Evolutionary conservation across 2,113 vertebrate genomes (phyloP).

Genomic region (Neogobius melanostomus): DNA sequence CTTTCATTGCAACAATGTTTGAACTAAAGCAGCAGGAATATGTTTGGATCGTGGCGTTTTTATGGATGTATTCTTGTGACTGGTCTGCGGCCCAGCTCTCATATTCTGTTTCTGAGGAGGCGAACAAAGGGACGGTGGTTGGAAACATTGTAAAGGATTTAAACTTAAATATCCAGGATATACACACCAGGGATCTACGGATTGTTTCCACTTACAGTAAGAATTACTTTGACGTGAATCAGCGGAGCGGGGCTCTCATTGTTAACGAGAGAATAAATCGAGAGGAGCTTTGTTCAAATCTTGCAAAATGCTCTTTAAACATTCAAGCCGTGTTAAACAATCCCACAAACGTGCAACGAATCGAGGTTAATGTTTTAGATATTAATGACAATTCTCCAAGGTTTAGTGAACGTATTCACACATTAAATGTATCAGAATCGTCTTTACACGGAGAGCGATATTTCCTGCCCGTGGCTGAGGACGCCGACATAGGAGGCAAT

Average conservation of each 20-base stretch:
- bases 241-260: constrained; percentile 57
- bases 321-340: constrained; percentile 56
- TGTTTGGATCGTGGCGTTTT: background rate
- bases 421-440: constrained; percentile 47
- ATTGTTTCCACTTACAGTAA: constrained; percentile 57
- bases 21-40: background rate
- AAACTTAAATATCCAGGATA: constrained; percentile 49
- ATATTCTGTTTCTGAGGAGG: constrained; percentile 68
- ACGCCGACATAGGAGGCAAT: constrained; percentile 50
- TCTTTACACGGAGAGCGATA: constrained; percentile 28
- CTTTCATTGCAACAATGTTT: background rate
- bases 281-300: constrained; percentile 58
- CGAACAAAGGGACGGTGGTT: constrained; percentile 64
- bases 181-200: constrained; percentile 41
- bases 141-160: constrained; percentile 74
- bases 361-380: constrained; percentile 60
- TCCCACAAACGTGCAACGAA: constrained; percentile 55
- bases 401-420: constrained; percentile 23
- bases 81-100: constrained; percentile 55
- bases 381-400: constrained; percentile 65
- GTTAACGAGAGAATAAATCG: constrained; percentile 66
- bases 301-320: constrained; percentile 46
- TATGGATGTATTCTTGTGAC: constrained; percentile 15
- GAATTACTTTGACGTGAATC: constrained; percentile 67
- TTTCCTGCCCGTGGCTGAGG: constrained; percentile 30